Conservation (phyloP, 2,888 invertebrate genomes). For the Pelosia muscerda region DNA sequence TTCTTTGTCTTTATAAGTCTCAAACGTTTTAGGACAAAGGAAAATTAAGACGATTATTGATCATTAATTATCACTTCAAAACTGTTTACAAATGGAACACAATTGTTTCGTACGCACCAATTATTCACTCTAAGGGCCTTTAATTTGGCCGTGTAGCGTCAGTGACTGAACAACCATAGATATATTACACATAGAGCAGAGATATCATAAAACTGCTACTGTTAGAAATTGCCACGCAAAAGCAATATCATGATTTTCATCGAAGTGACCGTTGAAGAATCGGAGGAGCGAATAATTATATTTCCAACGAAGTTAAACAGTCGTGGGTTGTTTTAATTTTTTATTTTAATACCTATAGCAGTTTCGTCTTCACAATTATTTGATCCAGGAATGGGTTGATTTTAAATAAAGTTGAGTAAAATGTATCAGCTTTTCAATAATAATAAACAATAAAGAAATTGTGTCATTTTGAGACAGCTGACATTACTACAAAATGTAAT, state of each 20-base stretch:
- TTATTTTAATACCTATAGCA: too few relatives aligned
- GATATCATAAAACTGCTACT: not conserved
- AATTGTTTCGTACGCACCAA: slow-evolving; percentile 34
- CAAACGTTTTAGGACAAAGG: slow-evolving; percentile 10
- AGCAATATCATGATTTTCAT: not conserved
- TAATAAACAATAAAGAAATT: too few relatives aligned
- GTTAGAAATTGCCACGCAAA: not conserved
- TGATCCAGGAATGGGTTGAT: too few relatives aligned
- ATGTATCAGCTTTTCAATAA: too few relatives aligned
- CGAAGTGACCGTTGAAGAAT: not conserved
- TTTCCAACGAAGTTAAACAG: too few relatives aligned
- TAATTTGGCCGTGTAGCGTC: slow-evolving; percentile 21
- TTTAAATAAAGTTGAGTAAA: too few relatives aligned
- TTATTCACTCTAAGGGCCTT: slow-evolving; percentile 39
- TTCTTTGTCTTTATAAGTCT: slow-evolving; percentile 8
- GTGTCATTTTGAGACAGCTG: too few relatives aligned
- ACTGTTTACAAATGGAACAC: slow-evolving; percentile 24
- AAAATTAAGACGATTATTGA: slow-evolving; percentile 30
- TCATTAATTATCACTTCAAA: slow-evolving; percentile 25
- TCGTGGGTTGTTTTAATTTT: too few relatives aligned
- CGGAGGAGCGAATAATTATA: too few relatives aligned
- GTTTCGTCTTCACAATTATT: too few relatives aligned
- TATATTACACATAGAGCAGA: slow-evolving; percentile 19
- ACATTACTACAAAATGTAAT: too few relatives aligned
- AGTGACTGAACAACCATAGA: slow-evolving; percentile 29